Evolutionary conservation across 2,113 vertebrate genomes (phyloP).

Genomic region (Coryphaenoides rupestris): DNA sequence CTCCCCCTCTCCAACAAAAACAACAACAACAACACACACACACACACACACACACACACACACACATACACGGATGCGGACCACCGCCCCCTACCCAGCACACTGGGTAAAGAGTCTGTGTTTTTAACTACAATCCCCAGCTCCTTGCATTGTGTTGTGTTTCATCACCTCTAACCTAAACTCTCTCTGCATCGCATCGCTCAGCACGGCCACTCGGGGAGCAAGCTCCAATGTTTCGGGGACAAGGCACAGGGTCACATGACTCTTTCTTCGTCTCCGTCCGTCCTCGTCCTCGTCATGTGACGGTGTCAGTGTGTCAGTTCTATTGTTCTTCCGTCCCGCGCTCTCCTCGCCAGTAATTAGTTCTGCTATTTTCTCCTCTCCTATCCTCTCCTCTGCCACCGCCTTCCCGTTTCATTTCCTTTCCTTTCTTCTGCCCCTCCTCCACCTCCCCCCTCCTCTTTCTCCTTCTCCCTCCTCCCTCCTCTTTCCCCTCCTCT

Average conservation of each 20-base stretch:
- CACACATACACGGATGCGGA: no score
- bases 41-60: no score
- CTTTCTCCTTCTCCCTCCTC: neutral
- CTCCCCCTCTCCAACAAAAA: conserved; percentile 18
- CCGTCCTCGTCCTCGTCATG: conserved; percentile 11
- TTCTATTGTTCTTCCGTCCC: conserved; percentile 18
- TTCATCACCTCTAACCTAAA: no score
- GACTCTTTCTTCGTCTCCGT: neutral
- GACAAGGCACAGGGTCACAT: conserved; percentile 16
- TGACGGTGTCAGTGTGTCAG: no score
- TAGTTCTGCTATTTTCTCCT: neutral
- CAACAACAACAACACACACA: no score
- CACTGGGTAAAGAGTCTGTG: no score
- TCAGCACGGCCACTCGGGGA: conserved; percentile 18
- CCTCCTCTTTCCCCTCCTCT: neutral
- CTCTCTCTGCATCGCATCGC: no score
- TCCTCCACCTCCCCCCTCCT: neutral
- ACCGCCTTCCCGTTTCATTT: conserved; percentile 9
- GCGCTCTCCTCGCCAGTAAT: no score
- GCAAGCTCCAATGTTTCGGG: conserved; percentile 18
- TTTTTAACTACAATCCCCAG: no score
- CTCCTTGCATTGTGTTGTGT: no score
- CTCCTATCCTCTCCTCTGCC: neutral
- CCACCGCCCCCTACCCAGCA: no score
- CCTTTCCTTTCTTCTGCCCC: neutral